Evolutionary conservation across 1,140 invertebrate species (phyloP), one percentile per base, ranked within the genome.

Genomic region (Dermatophagoides farinae): DNA sequence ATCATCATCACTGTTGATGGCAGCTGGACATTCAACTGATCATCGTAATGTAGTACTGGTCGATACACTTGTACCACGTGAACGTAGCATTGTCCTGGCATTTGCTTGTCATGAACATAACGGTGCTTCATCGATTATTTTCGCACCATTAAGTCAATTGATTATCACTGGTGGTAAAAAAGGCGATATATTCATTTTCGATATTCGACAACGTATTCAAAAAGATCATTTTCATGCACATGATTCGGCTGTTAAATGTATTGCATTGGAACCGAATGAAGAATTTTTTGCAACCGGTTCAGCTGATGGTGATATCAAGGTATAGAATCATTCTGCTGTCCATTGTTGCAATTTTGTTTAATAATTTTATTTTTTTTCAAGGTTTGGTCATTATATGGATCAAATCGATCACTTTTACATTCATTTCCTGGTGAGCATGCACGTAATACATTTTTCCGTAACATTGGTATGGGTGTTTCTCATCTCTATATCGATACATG

Each of bases 251-350:
- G 85, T 98, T 53, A 95, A 95, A 74, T 93, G 90, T 71, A 77
- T 98, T 63, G 84, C 89, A 39, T 77, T 97, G 12, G 90, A 97
- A 76, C 86, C 88, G 0, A 81, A 84, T 57, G 90, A 97, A 75
- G 91, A 97, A 73, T 88, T 87, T 72, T 96, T 97, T 73, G 89
- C 90, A 10, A 92, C 92, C 58, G 95, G 93, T 40, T 88, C 92
- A 43, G 87, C 89, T n/a, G 93, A 98, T 73, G 95, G 95, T 23
- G 91, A 97, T 74, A 93, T 98, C 64, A 97, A 97, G 81, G 92
- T 95, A 72, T 66, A 59, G 61, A 10, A 16, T 10, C 22, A 12
- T 9, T 9, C 22, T 47, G 31, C 18, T 54, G 10, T 9, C 47
- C 50, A 57, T 31, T 49, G n/a, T 55, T 23, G 20, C 25, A 18